Conservation (phyloP, 2,113 vertebrate species). For the Euleptes europaea region DNA sequence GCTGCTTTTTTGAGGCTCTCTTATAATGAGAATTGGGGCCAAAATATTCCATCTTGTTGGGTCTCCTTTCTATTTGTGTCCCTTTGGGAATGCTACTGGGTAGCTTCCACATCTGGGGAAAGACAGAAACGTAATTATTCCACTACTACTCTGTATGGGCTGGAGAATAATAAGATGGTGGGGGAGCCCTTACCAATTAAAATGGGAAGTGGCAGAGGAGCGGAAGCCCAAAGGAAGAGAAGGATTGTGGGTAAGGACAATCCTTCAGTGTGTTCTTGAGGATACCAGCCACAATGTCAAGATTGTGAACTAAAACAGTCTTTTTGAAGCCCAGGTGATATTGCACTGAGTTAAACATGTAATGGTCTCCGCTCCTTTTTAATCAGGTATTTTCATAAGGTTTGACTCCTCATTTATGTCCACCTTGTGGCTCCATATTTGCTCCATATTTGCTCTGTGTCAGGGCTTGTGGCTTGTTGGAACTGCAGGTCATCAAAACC, state of each 20-base stretch:
- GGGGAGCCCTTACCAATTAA: constrained; percentile 30
- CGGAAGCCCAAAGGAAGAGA: constrained; percentile 43
- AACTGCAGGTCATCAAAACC: background rate
- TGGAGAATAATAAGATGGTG: constrained; percentile 4
- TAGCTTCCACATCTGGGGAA: background rate
- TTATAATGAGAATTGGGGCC: background rate
- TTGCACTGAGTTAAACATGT: constrained; percentile 35
- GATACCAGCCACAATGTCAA: constrained; percentile 28
- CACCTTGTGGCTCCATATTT: constrained; percentile 65
- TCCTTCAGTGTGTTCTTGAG: constrained; percentile 41
- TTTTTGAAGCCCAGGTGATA: constrained; percentile 31
- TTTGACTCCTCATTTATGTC: constrained; percentile 59
- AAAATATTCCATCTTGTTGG: background rate
- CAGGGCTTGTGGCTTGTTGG: constrained; percentile 32
- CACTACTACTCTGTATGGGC: constrained; percentile 40
- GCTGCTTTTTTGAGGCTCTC: background rate
- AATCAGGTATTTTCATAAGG: constrained; percentile 57
- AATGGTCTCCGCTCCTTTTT: constrained; percentile 52
- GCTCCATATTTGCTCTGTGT: constrained; percentile 68
- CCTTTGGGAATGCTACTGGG: background rate
- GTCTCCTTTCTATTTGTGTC: rapidly evolving
- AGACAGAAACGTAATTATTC: background rate
- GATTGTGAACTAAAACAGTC: constrained; percentile 58
- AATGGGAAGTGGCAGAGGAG: constrained; percentile 34
- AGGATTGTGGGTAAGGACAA: constrained; percentile 22